Evolutionary conservation across 2,113 vertebrate species (phyloP), one percentile per base, ranked within the genome.

Genomic region (Gavia stellata): DNA sequence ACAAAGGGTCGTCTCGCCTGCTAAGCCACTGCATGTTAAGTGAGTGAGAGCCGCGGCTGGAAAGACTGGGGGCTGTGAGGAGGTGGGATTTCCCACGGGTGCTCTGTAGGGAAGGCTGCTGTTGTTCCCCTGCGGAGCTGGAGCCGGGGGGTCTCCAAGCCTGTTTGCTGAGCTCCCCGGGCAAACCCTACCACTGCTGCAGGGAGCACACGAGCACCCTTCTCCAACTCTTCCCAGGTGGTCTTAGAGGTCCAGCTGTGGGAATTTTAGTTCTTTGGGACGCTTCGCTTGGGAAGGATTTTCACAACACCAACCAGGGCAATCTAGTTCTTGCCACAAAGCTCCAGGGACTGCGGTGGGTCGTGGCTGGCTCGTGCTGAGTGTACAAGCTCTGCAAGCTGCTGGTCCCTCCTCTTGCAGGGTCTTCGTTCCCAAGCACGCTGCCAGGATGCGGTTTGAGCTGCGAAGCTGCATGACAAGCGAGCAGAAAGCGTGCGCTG

Each of bases 351-450:
- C n/a, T 3, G 4, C 6, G 15, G 45, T 40, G 82, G 65, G 72
- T 38, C 4, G 0, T n/a, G 34, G 6, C 15, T 62, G 89, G 31
- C 31, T 19, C 34, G 49, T 44, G 29, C 6, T 75, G 79, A 44
- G 71, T 63, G 65, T 16, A 14, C 12, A 9, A 31, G 14, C 72
- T 44, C 74, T 78, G 72, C 42, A 5, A 53, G 24, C 36, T 36
- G 52, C 66, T 56, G 23, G 17, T 34, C 56, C 56, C 40, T 71
- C 10, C 44, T 42, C 71, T 47, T 5, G 9, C 92, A 99, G 99
- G 97, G 78, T 99, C 86, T 99, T 99, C 14, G 79, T 99, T 92
- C 99, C 99, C 0, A 98, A 99, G 81, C 98, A 99, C 29, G 97
- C 98, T 0, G 97, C 98, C 3, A 96, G 97, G 29, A 93, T 99